Evolutionary conservation across 2,888 invertebrate species (phyloP).

Genomic region (Melanostoma mellinum): DNA sequence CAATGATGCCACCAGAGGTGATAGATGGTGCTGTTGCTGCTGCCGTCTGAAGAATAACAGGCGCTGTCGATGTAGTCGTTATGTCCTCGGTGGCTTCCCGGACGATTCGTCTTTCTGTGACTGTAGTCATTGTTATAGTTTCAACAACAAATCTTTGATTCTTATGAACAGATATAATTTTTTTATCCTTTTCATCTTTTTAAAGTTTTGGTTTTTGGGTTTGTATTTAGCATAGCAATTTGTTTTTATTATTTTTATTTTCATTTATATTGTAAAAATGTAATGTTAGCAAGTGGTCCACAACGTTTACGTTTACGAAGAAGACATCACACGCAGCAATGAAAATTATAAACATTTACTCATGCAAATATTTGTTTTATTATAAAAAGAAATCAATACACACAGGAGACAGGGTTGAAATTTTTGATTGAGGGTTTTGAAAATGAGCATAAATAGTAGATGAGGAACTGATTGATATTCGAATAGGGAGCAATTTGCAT

Average conservation of each 20-base stretch:
- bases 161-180: conserved; percentile 77
- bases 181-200: conserved; percentile 74
- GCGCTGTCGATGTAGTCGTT: conserved; percentile 63
- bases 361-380: conserved; percentile 57
- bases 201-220: conserved; percentile 53
- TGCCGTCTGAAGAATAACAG: conserved; percentile 63
- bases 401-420: neutral
- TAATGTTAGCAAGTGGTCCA: conserved; percentile 24
- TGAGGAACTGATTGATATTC: neutral
- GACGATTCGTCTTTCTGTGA: conserved; percentile 85
- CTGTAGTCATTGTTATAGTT: conserved; percentile 87
- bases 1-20: conserved; percentile 36
- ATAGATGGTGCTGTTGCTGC: conserved; percentile 54
- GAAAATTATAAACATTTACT: conserved; percentile 75
- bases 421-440: neutral
- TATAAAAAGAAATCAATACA: conserved; percentile 35
- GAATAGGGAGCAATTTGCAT: conserved; percentile 13
- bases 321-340: conserved; percentile 74
- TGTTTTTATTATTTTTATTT: conserved; percentile 73
- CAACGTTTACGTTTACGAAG: conserved; percentile 64
- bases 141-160: conserved; percentile 84
- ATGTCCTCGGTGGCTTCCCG: conserved; percentile 80
- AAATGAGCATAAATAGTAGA: neutral
- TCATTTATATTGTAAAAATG: neutral
- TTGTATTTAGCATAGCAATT: conserved; percentile 48